A percentile compares a stretch with the other conserved stretches of the same genome.
phyloP scores from a whole-genome alignment of 1,140 invertebrate species.

The Philotrypesis tridentata region DNA sequence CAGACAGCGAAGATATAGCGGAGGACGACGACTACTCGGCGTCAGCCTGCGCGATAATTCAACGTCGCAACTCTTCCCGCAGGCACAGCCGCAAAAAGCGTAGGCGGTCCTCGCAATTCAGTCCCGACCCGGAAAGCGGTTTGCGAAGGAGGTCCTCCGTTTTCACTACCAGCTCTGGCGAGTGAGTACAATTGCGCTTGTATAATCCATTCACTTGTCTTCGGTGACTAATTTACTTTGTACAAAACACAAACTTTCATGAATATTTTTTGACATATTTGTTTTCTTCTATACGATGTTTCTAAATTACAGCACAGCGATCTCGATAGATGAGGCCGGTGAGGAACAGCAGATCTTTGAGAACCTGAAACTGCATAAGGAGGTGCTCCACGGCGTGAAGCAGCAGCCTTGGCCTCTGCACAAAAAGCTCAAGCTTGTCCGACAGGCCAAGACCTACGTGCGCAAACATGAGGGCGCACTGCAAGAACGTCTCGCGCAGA shows the following conservation, averaged over 20 bases:
- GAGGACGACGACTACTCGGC: constrained; percentile 87
- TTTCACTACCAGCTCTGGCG: constrained; percentile 88
- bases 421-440: constrained; percentile 88
- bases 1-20: constrained; percentile 70
- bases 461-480: constrained; percentile 91
- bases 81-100: constrained; percentile 77
- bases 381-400: constrained; percentile 91
- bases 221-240: no score
- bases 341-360: constrained; percentile 94
- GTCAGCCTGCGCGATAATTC: constrained; percentile 86
- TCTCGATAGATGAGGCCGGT: constrained; percentile 82
- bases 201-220: no score
- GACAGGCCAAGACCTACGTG: constrained; percentile 90
- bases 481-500: constrained; percentile 92
- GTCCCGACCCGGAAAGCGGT: constrained; percentile 69
- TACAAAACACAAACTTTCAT: no score
- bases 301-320: constrained; percentile 76
- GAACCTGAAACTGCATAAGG: constrained; percentile 93
- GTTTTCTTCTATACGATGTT: neutral
- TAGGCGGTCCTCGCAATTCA: constrained; percentile 83
- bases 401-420: constrained; percentile 92
- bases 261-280: neutral
- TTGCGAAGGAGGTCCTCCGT: constrained; percentile 82
- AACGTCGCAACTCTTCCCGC: constrained; percentile 80
- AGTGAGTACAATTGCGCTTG: constrained; percentile 76